Evolutionary conservation across 2,113 vertebrate genomes (phyloP), one percentile per base, ranked within the genome.

Genomic region (Myrmecobius fasciatus): DNA sequence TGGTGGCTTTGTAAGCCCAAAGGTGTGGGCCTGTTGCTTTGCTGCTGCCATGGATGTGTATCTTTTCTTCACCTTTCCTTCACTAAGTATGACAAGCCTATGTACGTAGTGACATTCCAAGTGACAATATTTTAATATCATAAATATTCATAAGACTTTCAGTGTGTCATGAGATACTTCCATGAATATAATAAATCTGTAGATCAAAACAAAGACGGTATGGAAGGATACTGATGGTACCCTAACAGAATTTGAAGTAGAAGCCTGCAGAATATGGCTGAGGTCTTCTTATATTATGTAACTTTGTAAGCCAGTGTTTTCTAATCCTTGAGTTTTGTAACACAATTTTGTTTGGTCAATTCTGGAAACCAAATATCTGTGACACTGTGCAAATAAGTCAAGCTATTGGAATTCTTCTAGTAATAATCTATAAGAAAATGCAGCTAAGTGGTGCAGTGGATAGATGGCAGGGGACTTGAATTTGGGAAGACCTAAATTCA

Each of bases 201-300:
- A 90, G 25, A n/a, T 67, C 31, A 17, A 67, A 67, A 48, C 53
- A 8, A 67, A 52, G 3, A 88, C 36, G 43, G 28, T 2, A 20
- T 54, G 2, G 1, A 26, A 53, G 1, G 11, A 3, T 92, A 53
- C 52, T 31, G 31, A n/a, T n/a, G 3, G 0, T 11, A 53, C 1
- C 4, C 3, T 90, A 53, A 53, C 31, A 46, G 56, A 52, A 52
- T 91, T 94, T 25, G 49, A 91, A 89, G 56, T 48, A 53, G 25
- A 96, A 75, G n/a, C 8, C 2, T 94, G 92, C 43, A 94, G 31
- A 95, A 91, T 46, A 10, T 92, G 60, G 31, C 24, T 47, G 36
- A n/a, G 8, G 9, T 67, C 83, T 20, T 3, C 8, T 88, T 89
- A 54, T 91, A 67, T 52, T 25, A 83, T n/a, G 14, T 67, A 31